Evolutionary conservation across 2,888 invertebrate species (phyloP), one percentile per base, ranked within the genome.

Genomic region (Sphaerophoria rueppellii): DNA sequence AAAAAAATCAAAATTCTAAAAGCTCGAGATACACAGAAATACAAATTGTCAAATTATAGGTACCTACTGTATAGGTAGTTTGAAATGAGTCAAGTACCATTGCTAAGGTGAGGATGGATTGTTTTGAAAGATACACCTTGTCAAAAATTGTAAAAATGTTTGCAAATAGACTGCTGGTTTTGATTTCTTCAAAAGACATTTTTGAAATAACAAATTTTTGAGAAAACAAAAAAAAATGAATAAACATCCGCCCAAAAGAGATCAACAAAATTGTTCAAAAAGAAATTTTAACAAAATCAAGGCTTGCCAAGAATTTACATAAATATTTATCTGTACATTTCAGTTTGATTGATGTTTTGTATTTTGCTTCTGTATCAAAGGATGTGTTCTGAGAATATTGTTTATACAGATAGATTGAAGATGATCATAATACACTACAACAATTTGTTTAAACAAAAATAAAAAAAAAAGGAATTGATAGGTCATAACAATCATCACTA

Each of bases 401-500:
- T 79, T 73, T 72, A n/a, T 80, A 75, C 52, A 37, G 50, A 46
- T 65, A 72, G 40, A 35, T 50, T 65, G 37, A 24, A 71, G 58
- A 65, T 65, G 60, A 76, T 9, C 4, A 76, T 32, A 43, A 60
- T 79, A 73, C 14, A 43, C 81, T 76, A 80, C 80, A 65, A 81
- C 63, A 32, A 72, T 32, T 54, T 24, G 14, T 67, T 24, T 1
- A 24, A 24, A 73, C 48, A 16, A 58, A 69, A 48, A 12, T 4
- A 70, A 50, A 61, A 71, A 63, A 35, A 32, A 48, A 32, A n/a
- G 16, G 24, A 63, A 60, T 67, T n/a, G 7, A 12, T 37, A 67
- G 61, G 50, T 32, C 24, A 32, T 60, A 77, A 76, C 72, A 76
- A 82, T 54, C 37, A 60, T 77, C 72, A 67, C 81, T 82, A 78